Conservation (phyloP, 2,797 vertebrate genomes). For the Cyclopterus lumpus region DNA sequence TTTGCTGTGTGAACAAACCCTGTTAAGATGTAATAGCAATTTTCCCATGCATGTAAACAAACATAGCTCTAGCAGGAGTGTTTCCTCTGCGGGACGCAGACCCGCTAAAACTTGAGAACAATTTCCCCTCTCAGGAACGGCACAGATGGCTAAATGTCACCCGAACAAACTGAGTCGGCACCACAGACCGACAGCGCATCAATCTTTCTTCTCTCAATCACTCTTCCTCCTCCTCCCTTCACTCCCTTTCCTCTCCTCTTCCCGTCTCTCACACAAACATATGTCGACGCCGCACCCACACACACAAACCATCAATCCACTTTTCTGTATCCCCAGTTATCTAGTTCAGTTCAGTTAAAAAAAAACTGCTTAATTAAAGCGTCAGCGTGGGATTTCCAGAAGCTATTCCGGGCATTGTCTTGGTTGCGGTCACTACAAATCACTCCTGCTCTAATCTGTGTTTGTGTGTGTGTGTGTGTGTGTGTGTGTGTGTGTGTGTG, state of each 20-base stretch:
- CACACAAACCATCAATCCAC: conserved; percentile 28
- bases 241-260: conserved; percentile 9
- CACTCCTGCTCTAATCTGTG: conserved; percentile 1
- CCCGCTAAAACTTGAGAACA: conserved; percentile 38
- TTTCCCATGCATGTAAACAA: not conserved
- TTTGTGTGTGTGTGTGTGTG: too few species aligned
- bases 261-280: not conserved
- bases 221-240: conserved; percentile 39
- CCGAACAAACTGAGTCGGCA: conserved; percentile 73
- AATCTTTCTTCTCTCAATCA: conserved; percentile 58
- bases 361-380: conserved; percentile 67
- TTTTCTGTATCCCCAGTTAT: conserved; percentile 33
- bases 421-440: conserved; percentile 57
- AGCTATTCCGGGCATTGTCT: conserved; percentile 39
- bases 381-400: conserved; percentile 47
- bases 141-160: conserved; percentile 81
- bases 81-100: conserved; percentile 8
- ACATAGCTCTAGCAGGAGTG: not conserved
- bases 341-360: conserved; percentile 47
- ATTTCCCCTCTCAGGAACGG: conserved; percentile 44
- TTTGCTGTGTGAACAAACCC: conserved; percentile 3
- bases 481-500: conserved; percentile 24
- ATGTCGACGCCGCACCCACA: not conserved
- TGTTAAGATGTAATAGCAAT: not conserved
- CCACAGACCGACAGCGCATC: conserved; percentile 68